Base-by-base conservation (phyloP, 2,113 vertebrate genomes). In the Sitta europaea region DNA sequence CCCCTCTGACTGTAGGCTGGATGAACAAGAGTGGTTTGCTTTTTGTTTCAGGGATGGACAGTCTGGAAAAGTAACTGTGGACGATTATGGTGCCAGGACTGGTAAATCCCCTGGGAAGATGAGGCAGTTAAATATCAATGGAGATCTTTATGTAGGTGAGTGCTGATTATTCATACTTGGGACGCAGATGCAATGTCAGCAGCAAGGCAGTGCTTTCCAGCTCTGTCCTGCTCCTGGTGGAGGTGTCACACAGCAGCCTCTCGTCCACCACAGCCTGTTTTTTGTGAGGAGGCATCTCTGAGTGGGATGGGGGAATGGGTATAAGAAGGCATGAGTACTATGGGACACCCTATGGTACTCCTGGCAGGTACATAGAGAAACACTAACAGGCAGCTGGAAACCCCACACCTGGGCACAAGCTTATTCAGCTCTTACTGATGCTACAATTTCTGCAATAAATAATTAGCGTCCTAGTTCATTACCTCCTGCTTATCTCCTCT, bases 121-220 rank as follows among this genome's bases (percentile, higher is more conserved):
- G 99, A 98, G 99, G 51, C 99, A 99, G 61, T 98, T 99, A 45
- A 99, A 99, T 80, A 98, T 99, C 96, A 99, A 98, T 3, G 99
- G 99, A 14, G 98, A 98, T 45, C 98, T 99, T 48, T 99, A 99
- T 40, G 96, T 99, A 57, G 99, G 99, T 99, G 96, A 93, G 99
- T 97, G 85, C 55, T 91, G 28, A 22, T 43, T 7, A 4, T 54
- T 38, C 22, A 1, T 4, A 3, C 6, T 54, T 14, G 23, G 21
- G 35, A 61, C 33, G 5, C 7, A 35, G 29, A 8, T 5, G 23
- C 3, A 5, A 38, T 15, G 24, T 31, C 2, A 2, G 35, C 65
- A 85, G 24, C 28, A 42, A 71, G 59, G 5, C 38, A 55, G 27
- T 16, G 27, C 20, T 33, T 58, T 22, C 24, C 43, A 59, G 13